Conservation (phyloP, 2,113 vertebrate genomes). For the Pithys albifrons region DNA sequence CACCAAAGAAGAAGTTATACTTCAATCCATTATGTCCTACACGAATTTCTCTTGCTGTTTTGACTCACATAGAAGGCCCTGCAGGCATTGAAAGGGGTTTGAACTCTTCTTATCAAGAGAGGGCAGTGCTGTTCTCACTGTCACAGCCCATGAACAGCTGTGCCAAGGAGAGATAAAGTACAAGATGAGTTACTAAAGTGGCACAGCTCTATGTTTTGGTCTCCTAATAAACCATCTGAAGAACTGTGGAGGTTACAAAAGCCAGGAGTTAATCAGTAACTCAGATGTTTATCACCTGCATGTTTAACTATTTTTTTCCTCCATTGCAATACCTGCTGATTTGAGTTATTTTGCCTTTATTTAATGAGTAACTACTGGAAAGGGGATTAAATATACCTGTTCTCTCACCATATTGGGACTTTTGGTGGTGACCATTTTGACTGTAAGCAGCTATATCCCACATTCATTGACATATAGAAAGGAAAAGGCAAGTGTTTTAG, state of each 20-base stretch:
- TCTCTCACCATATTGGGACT: neutral
- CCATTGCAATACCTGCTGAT: neutral
- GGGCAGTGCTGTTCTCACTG: conserved; percentile 28
- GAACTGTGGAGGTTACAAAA: conserved; percentile 8
- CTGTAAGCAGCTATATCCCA: neutral
- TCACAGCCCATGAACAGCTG: neutral
- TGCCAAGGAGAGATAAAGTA: neutral
- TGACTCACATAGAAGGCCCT: neutral
- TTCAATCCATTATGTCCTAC: neutral
- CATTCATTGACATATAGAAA: neutral
- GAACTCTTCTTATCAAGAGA: conserved; percentile 5
- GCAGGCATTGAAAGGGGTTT: neutral
- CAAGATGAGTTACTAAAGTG: neutral
- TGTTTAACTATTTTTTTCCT: conserved; percentile 41
- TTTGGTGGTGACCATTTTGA: neutral
- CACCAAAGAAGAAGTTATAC: neutral
- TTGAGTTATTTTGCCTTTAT: neutral
- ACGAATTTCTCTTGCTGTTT: neutral
- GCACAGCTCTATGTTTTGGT: conserved; percentile 39
- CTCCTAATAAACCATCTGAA: neutral
- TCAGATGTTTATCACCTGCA: conserved; percentile 35
- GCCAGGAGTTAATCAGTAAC: conserved; percentile 67
- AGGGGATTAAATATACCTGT: conserved; percentile 31
- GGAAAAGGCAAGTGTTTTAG: neutral
- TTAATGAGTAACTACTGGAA: conserved; percentile 64